Evolutionary conservation across 2,888 invertebrate genomes (phyloP), one percentile per base, ranked within the genome.

Genomic region (Hyposoter dolosus): DNA sequence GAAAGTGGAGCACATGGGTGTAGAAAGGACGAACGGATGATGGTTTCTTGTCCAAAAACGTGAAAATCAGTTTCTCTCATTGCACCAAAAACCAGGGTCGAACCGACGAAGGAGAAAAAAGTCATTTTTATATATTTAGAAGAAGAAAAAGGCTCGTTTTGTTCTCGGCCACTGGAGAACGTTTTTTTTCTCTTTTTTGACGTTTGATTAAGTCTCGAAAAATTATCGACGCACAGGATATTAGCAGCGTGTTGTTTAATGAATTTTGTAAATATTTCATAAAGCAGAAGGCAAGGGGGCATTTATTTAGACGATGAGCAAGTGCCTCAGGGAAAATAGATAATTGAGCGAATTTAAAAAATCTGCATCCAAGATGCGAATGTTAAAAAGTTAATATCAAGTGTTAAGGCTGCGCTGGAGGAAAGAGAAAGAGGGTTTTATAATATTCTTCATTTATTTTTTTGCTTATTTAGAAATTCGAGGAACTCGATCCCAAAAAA

Each of bases 1-100:
- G 2, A 88, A 83, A 80, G 78, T 69, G 4, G 90, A 90, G n/a
- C 87, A 69, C 63, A 90, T 86, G 82, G 81, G 78, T 9, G 17
- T 35, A 69, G 32, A 35, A 40, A 72, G 47, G 75, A 75, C 15
- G 23, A 81, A 83, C 40, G 83, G 78, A 83, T 91, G 83, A 90
- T 83, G 45, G 60, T 80, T 40, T 71, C 17, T 78, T 45, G 45
- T 63, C 15, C 9, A n/a, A 63, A 23, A 43, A 45, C 28, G 45
- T 63, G n/a, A 60, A 12, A 28, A 43, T 43, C 32, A 7, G 23
- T 23, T n/a, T 43, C 7, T 47, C n/a, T 63, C n/a, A 2, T 76
- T 32, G 10, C 17, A 9, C 50, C 28, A 50, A 28, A 32, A 1
- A 7, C 17, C 32, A 32, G 1, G 28, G 28, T 19, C 43, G 60